These are phyloP conservation scores for Mythimna loreyi DNA, from an alignment of 2,888 invertebrate genomes.

Conservation along the genomic window DNA sequence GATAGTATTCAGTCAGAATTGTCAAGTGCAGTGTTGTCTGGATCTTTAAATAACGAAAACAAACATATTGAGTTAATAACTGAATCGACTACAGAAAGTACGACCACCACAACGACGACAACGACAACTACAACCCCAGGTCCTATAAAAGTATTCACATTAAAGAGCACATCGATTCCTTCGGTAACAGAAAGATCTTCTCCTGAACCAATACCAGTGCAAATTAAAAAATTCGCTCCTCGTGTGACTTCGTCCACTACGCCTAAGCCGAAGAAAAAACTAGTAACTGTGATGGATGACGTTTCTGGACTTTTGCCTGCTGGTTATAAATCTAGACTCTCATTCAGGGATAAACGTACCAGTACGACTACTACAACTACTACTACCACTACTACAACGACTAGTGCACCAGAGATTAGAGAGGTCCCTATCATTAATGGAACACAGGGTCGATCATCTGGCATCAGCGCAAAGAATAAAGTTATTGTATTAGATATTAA, in stretches of 20 bases:
- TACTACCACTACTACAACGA: constrained; percentile 72
- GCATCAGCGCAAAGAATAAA: constrained; percentile 91
- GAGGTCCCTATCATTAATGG: constrained; percentile 78
- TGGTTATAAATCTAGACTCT: constrained; percentile 91
- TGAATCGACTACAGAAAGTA: constrained; percentile 86
- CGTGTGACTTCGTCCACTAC: constrained; percentile 85
- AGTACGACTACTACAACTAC: constrained; percentile 87
- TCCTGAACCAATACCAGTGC: constrained; percentile 91
- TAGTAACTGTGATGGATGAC: constrained; percentile 91
- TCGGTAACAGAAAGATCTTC: constrained; percentile 88
- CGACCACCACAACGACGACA: constrained; percentile 74
- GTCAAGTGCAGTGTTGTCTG: constrained; percentile 94
- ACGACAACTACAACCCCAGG: constrained; percentile 77
- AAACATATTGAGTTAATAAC: constrained; percentile 93
- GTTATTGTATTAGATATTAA: constrained; percentile 90
- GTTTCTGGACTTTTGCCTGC: constrained; percentile 91
- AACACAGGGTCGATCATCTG: constrained; percentile 88
- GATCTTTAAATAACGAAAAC: constrained; percentile 93
- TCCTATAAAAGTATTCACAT: constrained; percentile 86
- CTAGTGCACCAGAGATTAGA: constrained; percentile 64
- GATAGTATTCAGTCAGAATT: constrained; percentile 96
- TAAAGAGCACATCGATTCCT: constrained; percentile 87
- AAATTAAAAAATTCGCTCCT: constrained; percentile 93
- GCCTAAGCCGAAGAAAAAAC: constrained; percentile 85
- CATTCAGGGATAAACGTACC: constrained; percentile 89